Conservation (phyloP, 2,797 vertebrate species). For the Lepilemur ruficaudatus region DNA sequence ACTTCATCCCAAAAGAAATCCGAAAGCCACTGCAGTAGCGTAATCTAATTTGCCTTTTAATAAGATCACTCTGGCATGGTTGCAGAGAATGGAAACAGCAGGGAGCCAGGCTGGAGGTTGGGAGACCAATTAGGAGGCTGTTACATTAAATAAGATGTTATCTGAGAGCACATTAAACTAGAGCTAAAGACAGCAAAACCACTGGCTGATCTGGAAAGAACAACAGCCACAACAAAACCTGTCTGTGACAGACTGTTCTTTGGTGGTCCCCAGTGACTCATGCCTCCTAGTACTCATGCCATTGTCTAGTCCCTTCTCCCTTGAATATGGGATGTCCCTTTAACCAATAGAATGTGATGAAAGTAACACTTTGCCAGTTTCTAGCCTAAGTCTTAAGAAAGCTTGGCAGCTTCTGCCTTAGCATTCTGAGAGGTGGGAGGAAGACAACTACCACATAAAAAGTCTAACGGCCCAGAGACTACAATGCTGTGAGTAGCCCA, state of each 20-base stretch:
- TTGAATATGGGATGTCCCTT: background rate
- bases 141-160: background rate
- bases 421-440: background rate
- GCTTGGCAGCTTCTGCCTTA: background rate
- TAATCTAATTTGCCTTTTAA: constrained; percentile 18
- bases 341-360: background rate
- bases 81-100: background rate
- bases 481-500: background rate
- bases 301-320: background rate
- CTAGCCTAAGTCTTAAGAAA: background rate
- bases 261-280: background rate
- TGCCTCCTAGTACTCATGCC: background rate
- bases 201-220: background rate
- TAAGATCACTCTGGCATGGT: background rate
- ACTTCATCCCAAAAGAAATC: background rate
- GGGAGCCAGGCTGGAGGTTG: background rate
- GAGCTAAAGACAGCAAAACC: background rate
- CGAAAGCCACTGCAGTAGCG: background rate
- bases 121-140: background rate
- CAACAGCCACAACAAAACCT: background rate
- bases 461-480: background rate
- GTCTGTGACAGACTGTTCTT: background rate
- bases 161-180: background rate
- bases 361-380: background rate
- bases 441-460: background rate